phyloP scores from a whole-genome alignment of 2,797 vertebrate genomes.

The Galagoides demidoff region DNA sequence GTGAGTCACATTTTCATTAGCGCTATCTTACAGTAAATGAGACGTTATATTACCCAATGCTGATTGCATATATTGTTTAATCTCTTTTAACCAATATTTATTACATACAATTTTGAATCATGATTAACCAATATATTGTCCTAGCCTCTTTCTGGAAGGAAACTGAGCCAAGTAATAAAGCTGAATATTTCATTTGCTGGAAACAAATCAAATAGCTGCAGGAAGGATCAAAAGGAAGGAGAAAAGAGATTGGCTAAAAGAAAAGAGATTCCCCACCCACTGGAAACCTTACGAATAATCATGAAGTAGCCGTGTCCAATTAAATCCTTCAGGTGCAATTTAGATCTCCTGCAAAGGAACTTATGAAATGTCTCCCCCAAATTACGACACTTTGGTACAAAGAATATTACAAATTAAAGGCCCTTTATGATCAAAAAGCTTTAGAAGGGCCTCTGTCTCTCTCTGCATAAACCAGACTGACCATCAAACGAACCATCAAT shows the following conservation, averaged over 20 bases:
- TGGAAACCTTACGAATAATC: constrained; percentile 31
- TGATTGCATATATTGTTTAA: background rate
- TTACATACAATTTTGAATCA: constrained; percentile 6
- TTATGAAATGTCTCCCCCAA: too few species aligned
- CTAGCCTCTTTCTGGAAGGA: background rate
- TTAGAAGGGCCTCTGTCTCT: too few species aligned
- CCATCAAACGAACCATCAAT: background rate
- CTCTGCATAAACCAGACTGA: too few species aligned
- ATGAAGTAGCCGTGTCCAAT: constrained; percentile 4
- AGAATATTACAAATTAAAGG: too few species aligned
- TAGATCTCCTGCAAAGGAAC: background rate
- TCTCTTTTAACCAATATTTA: constrained; percentile 18
- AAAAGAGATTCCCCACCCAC: background rate
- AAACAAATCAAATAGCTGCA: constrained; percentile 44
- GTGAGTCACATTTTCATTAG: background rate
- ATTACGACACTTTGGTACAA: too few species aligned
- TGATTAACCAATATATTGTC: background rate
- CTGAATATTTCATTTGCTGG: constrained; percentile 21
- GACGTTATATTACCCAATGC: background rate
- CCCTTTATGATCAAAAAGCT: too few species aligned
- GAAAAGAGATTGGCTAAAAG: constrained; percentile 10
- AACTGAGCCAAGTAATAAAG: background rate
- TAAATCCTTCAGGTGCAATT: background rate
- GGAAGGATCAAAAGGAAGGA: background rate
- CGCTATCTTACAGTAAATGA: background rate